A percentile compares a stretch with the other conserved stretches of the same genome.
phyloP scores from a whole-genome alignment of 2,797 vertebrate species.

The Sitta carolinensis region DNA sequence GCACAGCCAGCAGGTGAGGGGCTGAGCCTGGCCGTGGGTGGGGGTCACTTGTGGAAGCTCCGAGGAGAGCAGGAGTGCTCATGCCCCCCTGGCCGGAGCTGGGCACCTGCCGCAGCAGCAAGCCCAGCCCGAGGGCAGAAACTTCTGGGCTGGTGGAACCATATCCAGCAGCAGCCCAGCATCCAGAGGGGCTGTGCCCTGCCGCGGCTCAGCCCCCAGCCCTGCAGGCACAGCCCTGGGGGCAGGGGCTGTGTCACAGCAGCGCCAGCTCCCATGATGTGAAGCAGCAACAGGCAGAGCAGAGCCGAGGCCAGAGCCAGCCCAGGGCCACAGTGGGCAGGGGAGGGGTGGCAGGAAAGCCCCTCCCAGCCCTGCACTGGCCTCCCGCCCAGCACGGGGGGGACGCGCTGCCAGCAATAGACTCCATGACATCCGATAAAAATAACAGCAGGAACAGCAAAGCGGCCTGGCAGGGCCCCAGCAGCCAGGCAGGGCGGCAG shows the following conservation, averaged over 20 bases:
- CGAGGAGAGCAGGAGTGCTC: fast-evolving
- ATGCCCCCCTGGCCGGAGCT: fast-evolving
- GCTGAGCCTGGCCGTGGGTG: fast-evolving
- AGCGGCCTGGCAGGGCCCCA: neutral
- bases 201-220: fast-evolving
- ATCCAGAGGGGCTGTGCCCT: fast-evolving
- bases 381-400: neutral
- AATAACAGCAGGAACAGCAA: neutral
- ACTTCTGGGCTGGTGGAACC: fast-evolving
- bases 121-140: fast-evolving
- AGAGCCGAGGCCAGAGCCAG: neutral
- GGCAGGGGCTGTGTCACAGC: neutral
- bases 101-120: fast-evolving
- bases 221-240: fast-evolving
- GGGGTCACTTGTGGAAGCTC: fast-evolving
- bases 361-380: neutral
- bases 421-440: neutral
- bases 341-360: neutral
- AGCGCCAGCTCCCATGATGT: fast-evolving
- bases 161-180: fast-evolving
- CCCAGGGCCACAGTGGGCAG: neutral
- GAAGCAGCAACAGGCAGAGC: neutral
- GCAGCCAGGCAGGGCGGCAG: neutral
- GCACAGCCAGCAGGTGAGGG: fast-evolving
- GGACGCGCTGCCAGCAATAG: neutral